Evolutionary conservation across 2,797 vertebrate species (phyloP).

Genomic region (Smutsia temminckii): DNA sequence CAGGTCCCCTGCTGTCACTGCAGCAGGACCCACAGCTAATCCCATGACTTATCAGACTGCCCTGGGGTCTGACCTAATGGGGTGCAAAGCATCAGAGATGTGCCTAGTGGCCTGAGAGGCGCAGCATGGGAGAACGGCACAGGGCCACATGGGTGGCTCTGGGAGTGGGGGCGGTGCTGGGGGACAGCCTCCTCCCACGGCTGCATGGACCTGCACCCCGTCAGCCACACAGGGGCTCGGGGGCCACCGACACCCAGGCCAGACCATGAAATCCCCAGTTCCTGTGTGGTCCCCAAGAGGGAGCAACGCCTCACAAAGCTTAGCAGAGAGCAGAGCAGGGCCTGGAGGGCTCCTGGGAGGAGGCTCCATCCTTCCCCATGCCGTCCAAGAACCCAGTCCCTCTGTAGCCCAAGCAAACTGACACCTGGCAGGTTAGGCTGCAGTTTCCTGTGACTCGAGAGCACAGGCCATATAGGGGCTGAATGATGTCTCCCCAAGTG

Average conservation of each 20-base stretch:
- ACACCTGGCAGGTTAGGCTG: neutral
- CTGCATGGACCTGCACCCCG: neutral
- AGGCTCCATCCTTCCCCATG: too few species aligned
- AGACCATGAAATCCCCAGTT: neutral
- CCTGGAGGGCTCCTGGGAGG: neutral
- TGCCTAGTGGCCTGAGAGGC: neutral
- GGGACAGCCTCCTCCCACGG: neutral
- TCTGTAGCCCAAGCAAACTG: neutral
- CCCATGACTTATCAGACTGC: neutral
- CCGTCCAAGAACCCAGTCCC: neutral
- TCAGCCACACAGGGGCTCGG: neutral
- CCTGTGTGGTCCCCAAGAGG: neutral
- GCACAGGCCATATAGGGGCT: neutral
- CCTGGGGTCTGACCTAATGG: neutral
- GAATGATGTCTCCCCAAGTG: neutral
- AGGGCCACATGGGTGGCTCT: neutral
- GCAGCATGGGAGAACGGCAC: neutral
- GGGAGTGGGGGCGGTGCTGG: accelerated
- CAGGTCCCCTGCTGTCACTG: neutral
- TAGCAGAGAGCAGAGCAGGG: too few species aligned
- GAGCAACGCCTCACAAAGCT: too few species aligned
- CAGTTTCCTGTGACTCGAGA: neutral
- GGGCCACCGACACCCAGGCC: neutral
- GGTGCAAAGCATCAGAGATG: neutral
- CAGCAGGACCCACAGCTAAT: neutral